Conservation (phyloP, 2,888 invertebrate genomes). For the Allophyes oxyacanthae region DNA sequence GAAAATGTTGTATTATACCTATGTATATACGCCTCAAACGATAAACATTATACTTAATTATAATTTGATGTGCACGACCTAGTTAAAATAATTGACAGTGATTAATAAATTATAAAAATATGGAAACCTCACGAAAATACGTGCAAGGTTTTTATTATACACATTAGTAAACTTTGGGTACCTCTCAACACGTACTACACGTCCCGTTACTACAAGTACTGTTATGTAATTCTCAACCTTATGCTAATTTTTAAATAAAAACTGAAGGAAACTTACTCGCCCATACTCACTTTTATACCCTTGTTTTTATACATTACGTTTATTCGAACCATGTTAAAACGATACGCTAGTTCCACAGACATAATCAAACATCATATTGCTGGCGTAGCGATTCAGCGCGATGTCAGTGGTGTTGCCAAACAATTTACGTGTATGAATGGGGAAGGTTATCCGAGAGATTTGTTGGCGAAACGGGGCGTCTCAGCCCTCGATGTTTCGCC, state of each 20-base stretch:
- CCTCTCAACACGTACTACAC: too few relatives aligned
- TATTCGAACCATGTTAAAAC: conserved; percentile 7
- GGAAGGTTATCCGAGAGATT: conserved; percentile 69
- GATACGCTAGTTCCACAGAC: conserved; percentile 20
- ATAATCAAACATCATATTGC: conserved; percentile 51
- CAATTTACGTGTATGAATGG: conserved; percentile 67
- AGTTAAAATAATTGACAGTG: too few relatives aligned
- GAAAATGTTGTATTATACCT: too few relatives aligned
- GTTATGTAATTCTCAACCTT: conserved; percentile 3
- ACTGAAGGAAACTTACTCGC: not conserved
- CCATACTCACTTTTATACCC: not conserved
- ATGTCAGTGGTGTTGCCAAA: conserved; percentile 57
- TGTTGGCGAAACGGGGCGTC: conserved; percentile 66
- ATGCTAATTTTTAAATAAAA: too few relatives aligned
- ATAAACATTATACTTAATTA: too few relatives aligned
- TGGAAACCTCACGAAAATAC: too few relatives aligned
- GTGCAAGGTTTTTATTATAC: too few relatives aligned
- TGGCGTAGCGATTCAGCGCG: conserved; percentile 45
- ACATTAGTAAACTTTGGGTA: too few relatives aligned
- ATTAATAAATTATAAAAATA: too few relatives aligned
- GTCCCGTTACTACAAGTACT: not conserved
- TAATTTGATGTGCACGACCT: too few relatives aligned
- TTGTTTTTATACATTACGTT: not conserved
- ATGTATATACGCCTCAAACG: too few relatives aligned
- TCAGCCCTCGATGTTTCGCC: conserved; percentile 66